phyloP scores from a whole-genome alignment of 2,888 invertebrate species.

The Polyommatus iphigenia region DNA sequence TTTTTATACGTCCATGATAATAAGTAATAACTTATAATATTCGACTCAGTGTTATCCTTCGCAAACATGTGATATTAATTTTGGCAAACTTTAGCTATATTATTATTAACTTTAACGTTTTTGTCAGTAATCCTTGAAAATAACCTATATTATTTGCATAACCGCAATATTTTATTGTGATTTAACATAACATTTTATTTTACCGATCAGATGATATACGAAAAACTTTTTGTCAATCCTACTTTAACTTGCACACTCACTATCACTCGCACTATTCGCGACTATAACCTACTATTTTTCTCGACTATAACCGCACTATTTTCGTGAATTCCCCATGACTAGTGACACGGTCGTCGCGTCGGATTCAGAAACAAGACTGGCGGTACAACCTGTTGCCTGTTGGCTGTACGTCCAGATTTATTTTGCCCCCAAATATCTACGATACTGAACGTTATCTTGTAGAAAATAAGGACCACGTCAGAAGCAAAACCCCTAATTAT shows the following conservation, averaged over 20 bases:
- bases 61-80: not conserved
- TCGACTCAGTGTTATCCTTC: not conserved
- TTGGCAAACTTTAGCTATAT: not conserved
- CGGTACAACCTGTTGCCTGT: not conserved
- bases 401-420: not conserved
- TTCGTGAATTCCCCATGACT: not conserved
- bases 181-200: not conserved
- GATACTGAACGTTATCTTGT: not conserved
- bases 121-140: not conserved
- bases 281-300: not conserved
- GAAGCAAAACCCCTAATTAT: not conserved
- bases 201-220: not conserved
- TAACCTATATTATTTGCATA: not conserved
- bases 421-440: not conserved
- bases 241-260: not conserved
- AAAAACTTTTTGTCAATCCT: not conserved
- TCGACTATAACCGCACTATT: not conserved
- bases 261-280: not conserved
- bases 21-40: not conserved
- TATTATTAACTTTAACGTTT: not conserved
- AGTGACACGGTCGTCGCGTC: not conserved
- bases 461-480: not conserved
- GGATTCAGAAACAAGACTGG: not conserved
- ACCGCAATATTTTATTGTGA: not conserved
- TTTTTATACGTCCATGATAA: no score